Conservation (phyloP, 2,113 vertebrate species). For the Plectropomus leopardus region DNA sequence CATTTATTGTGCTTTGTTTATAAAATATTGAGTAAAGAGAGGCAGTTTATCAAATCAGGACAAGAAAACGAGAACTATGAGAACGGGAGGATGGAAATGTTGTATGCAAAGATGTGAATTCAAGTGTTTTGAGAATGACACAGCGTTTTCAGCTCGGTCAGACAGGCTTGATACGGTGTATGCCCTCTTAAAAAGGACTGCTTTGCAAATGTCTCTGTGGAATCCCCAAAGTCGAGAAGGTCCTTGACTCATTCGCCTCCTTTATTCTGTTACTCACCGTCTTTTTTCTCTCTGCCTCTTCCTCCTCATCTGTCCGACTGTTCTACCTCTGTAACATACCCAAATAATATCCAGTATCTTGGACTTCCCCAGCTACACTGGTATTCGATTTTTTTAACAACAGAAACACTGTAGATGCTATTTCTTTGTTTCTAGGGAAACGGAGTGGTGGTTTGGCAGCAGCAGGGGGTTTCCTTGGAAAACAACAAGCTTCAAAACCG, state of each 20-base stretch:
- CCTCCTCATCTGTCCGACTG: not conserved
- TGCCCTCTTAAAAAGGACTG: constrained; percentile 19
- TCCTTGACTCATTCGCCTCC: constrained; percentile 5
- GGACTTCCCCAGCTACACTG: constrained; percentile 34
- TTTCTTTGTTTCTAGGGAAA: constrained; percentile 71
- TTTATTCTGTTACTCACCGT: constrained; percentile 6
- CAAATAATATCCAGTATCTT: constrained; percentile 9
- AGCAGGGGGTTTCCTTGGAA: constrained; percentile 61
- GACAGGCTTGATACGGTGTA: not conserved
- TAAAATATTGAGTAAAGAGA: not conserved
- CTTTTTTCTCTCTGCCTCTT: not conserved
- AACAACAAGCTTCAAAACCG: constrained; percentile 30
- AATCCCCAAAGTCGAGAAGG: constrained; percentile 17
- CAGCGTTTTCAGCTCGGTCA: constrained; percentile 25
- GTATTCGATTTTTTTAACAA: constrained; percentile 39
- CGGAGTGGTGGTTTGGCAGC: constrained; percentile 51
- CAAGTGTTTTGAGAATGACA: constrained; percentile 34
- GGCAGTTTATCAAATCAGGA: not conserved
- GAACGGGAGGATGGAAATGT: not conserved
- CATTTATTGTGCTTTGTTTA: not conserved
- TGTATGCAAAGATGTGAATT: constrained; percentile 4
- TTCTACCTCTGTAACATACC: not conserved
- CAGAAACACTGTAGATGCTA: constrained; percentile 29
- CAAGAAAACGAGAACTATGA: not conserved
- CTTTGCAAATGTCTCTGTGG: constrained; percentile 16